Evolutionary conservation across 2,113 vertebrate genomes (phyloP).

Genomic region (Gobiocypris rarus): DNA sequence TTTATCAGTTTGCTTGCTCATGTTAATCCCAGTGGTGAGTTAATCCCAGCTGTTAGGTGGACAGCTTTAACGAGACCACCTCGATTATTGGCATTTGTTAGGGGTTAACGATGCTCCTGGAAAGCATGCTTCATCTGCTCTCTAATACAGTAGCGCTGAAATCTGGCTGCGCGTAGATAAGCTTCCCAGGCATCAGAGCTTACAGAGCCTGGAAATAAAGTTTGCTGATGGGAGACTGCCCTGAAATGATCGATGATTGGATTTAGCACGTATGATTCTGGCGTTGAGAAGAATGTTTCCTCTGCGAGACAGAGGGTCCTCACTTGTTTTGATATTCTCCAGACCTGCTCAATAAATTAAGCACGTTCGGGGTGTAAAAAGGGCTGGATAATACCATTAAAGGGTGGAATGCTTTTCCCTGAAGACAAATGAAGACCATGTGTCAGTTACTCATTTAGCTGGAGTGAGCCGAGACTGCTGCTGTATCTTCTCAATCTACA

Average conservation of each 20-base stretch:
- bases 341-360: conserved; percentile 42
- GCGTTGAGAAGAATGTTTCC: conserved; percentile 34
- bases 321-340: conserved; percentile 39
- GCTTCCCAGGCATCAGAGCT: conserved; percentile 21
- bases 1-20: conserved; percentile 24
- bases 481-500: conserved; percentile 46
- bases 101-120: conserved; percentile 32
- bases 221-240: conserved; percentile 38
- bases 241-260: conserved; percentile 35
- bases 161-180: conserved; percentile 25
- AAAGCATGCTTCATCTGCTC: conserved; percentile 31
- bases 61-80: conserved; percentile 3
- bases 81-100: conserved; percentile 26
- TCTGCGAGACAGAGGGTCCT: conserved; percentile 24
- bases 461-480: conserved; percentile 42
- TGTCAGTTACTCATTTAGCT: conserved; percentile 61
- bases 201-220: conserved; percentile 38
- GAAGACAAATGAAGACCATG: conserved; percentile 58
- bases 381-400: conserved; percentile 40
- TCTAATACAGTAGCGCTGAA: conserved; percentile 40
- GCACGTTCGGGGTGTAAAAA: conserved; percentile 43
- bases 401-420: conserved; percentile 56
- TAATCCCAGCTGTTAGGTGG: conserved; percentile 13
- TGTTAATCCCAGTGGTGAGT: background rate
- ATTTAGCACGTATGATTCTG: conserved; percentile 33